Evolutionary conservation across 2,113 vertebrate species (phyloP), one percentile per base, ranked within the genome.

Genomic region (Platichthys stellatus): DNA sequence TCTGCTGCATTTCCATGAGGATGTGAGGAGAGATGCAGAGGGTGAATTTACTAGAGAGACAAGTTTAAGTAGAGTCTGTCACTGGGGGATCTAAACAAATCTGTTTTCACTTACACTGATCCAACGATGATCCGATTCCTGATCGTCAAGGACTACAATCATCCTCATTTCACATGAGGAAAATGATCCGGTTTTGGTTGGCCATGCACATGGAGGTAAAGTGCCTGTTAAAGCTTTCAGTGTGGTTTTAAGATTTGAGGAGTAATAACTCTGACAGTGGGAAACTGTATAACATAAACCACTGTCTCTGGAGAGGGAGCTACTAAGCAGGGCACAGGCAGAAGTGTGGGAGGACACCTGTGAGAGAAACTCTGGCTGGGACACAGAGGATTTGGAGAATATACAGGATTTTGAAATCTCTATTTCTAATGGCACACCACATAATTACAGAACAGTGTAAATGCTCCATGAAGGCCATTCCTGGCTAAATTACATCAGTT

Each of bases 401-500:
- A 85, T 83, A 58, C 40, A 71, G 86, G 77, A 67, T 72, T 77
- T 71, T 80, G 63, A 84, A 87, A 85, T 91, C 74, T 77, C 40
- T 85, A 78, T 83, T 90, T 85, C 87, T 89, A 78, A 89, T 86
- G 89, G 76, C 66, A 80, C 70, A 56, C 76, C 76, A 82, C 82
- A 87, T 93, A 93, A 94, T 93, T 93, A 93, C 63, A 93, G 84
- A 63, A 79, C 76, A 70, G 74, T 76, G 84, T 53, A 76, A 91
- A 86, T 64, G 83, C 72, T 80, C 69, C 18, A 82, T 78, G 78
- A 86, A 88, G 86, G 83, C 82, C 77, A 83, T 87, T 91, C 71
- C 74, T 67, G 72, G 78, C 73, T 85, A 78, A 90, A 91, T 43
- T 43, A 89, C 73, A 60, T 77, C 40, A 84, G 43, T 57, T 69